Base-by-base conservation (phyloP, 2,888 invertebrate genomes). In the Eurytoma californica region DNA sequence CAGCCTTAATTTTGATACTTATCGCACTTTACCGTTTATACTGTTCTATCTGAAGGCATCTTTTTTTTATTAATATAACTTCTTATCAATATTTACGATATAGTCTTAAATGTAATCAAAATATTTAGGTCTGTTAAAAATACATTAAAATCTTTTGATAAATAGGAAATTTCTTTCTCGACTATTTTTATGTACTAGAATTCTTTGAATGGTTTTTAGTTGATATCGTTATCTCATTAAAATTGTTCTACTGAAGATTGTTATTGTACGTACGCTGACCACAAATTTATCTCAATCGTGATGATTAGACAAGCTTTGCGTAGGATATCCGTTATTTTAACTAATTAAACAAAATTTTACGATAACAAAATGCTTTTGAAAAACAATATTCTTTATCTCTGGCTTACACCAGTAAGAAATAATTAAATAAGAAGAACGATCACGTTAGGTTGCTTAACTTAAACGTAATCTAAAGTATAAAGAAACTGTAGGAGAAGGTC, bases 21-120 rank as follows among this genome's bases (percentile, higher is more conserved):
- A 80, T 80, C 80, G 49, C 2, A 18, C 20, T 28, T 76, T 75
- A 79, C 75, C 79, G 79, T 79, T 79, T 55, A 68, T 53, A 70
- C 47, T 67, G 55, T 30, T 72, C 61, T 72, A 66, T 63, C 73
- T 58, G 3, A 0, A 1, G 39, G 7, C 24, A 16, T 4, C 51
- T 60, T 77, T 72, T 77, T 72, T 72, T 72, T 28, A 60, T 63
- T 69, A 18, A 20, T 68, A 61, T 47, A 20, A 39, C 24, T 14
- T 73, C 39, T 65, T 65, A 39, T 39, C 39, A 39, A 39, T 39
- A 39, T 39, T 20, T 55, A 7, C 20, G 14, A 20, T 57, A 24
- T 73, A 39, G 39, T 9, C 9, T 39, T 39, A 2, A 39, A 39
- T 39, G 39, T 9, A 39, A 39, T 39, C 39, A 39, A 39, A 39